Conservation (phyloP, 2,797 vertebrate genomes). For the Tenualosa thibaudeaui region DNA sequence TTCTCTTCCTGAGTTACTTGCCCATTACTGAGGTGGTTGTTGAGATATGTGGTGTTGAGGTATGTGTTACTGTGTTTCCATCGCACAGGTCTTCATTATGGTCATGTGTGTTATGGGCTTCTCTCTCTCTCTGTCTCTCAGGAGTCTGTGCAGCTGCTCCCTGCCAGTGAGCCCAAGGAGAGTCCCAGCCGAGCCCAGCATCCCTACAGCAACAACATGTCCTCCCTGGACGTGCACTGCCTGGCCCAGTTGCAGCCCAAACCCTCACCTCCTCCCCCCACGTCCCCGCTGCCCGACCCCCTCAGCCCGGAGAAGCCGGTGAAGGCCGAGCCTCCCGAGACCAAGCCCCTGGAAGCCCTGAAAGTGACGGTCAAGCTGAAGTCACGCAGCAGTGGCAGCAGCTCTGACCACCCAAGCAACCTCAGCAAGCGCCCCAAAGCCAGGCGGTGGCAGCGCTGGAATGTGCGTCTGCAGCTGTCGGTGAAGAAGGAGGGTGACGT, state of each 20-base stretch:
- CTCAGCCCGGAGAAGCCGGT: slow-evolving; percentile 63
- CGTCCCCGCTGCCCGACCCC: slow-evolving; percentile 77
- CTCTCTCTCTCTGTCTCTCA: slow-evolving; percentile 53
- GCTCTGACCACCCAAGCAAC: slow-evolving; percentile 78
- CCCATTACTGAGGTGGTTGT: no score
- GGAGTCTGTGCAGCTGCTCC: slow-evolving; percentile 76
- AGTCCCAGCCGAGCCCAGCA: slow-evolving; percentile 82
- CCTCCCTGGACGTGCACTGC: slow-evolving; percentile 91
- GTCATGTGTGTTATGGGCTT: no score
- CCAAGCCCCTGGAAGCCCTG: slow-evolving; percentile 64
- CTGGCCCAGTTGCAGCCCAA: slow-evolving; percentile 90
- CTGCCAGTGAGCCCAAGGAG: slow-evolving; percentile 75
- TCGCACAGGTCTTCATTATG: no score
- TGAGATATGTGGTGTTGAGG: no score
- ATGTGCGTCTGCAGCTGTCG: slow-evolving; percentile 76
- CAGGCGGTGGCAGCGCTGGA: slow-evolving; percentile 96
- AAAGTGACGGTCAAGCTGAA: slow-evolving; percentile 96
- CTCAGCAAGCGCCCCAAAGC: slow-evolving; percentile 90
- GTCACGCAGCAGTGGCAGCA: slow-evolving; percentile 74
- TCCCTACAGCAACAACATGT: slow-evolving; percentile 96
- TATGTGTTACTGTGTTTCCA: not conserved
- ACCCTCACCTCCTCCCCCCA: slow-evolving; percentile 80
- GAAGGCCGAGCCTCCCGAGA: slow-evolving; percentile 80
- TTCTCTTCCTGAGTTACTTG: no score
- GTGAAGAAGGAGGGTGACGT: slow-evolving; percentile 48